Conservation (phyloP, 2,888 invertebrate genomes). For the Bombyx huttoni region DNA sequence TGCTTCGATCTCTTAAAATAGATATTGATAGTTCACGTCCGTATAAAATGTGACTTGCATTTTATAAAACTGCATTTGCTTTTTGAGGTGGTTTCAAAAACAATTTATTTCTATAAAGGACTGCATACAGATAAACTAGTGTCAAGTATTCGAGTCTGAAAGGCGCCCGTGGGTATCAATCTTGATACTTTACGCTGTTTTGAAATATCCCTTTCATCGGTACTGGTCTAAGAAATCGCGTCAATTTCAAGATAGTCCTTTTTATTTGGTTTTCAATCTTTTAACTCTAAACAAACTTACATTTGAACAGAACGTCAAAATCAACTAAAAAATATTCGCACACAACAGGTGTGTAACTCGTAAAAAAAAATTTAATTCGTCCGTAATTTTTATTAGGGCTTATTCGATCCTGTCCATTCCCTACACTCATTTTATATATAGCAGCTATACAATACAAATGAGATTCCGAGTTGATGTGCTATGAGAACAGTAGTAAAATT, state of each 20-base stretch:
- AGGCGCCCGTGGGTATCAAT: neutral
- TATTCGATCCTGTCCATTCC: no score
- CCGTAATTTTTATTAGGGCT: no score
- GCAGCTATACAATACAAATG: no score
- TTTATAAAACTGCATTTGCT: neutral
- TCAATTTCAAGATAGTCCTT: neutral
- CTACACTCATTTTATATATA: no score
- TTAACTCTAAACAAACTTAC: no score
- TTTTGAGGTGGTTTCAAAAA: neutral
- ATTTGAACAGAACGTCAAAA: no score
- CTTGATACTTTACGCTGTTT: neutral
- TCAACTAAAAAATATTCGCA: no score
- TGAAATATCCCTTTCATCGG: neutral
- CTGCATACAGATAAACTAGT: constrained; percentile 3
- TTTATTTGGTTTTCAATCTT: no score
- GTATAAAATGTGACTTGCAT: neutral
- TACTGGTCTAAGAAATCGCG: neutral
- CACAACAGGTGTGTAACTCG: no score
- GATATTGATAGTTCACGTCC: neutral
- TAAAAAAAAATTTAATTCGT: no score
- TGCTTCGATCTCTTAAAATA: neutral
- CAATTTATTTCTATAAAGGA: neutral
- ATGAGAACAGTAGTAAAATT: no score
- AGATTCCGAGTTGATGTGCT: no score
- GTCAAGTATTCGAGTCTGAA: neutral